A percentile compares a stretch with the other conserved stretches of the same genome.
Evolutionary conservation across 2,797 vertebrate species (phyloP).

Genomic region (Melanotaenia boesemani): DNA sequence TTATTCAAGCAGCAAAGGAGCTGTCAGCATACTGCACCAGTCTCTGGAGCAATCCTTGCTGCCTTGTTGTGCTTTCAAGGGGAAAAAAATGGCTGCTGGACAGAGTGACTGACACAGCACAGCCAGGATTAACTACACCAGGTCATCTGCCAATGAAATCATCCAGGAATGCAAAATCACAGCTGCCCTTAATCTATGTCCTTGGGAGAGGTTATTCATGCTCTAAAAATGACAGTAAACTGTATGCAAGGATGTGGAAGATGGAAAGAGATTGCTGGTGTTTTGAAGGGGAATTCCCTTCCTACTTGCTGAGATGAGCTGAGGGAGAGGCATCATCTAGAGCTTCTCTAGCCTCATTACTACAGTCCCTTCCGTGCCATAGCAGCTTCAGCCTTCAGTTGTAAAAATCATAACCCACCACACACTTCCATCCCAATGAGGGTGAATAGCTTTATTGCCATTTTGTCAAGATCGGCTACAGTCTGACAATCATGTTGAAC

Average conservation of each 20-base stretch:
- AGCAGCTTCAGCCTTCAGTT: constrained; percentile 49
- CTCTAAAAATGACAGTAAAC: constrained; percentile 36
- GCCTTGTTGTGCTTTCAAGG: constrained; percentile 68
- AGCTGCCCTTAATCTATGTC: constrained; percentile 62
- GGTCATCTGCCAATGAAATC: constrained; percentile 65
- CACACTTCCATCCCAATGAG: constrained; percentile 40
- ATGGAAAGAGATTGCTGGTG: constrained; percentile 17
- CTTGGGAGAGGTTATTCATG: constrained; percentile 57
- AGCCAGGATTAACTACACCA: constrained; percentile 62
- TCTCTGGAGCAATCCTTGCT: constrained; percentile 73
- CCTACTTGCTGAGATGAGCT: constrained; percentile 46
- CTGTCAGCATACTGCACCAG: constrained; percentile 65
- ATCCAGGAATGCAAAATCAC: constrained; percentile 60
- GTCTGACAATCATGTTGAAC: constrained; percentile 52
- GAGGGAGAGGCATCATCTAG: constrained; percentile 33
- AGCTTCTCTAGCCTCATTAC: constrained; percentile 52
- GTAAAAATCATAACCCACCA: constrained; percentile 52
- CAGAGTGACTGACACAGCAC: constrained; percentile 66
- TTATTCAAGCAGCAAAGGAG: constrained; percentile 77
- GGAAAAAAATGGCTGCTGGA: constrained; percentile 56
- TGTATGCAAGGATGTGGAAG: constrained; percentile 17
- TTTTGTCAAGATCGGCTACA: constrained; percentile 34
- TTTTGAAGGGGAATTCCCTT: constrained; percentile 52
- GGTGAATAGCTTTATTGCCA: constrained; percentile 41
- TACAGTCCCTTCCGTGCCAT: constrained; percentile 48